Base-by-base conservation (phyloP, 2,113 vertebrate species). In the Sula dactylatra region DNA sequence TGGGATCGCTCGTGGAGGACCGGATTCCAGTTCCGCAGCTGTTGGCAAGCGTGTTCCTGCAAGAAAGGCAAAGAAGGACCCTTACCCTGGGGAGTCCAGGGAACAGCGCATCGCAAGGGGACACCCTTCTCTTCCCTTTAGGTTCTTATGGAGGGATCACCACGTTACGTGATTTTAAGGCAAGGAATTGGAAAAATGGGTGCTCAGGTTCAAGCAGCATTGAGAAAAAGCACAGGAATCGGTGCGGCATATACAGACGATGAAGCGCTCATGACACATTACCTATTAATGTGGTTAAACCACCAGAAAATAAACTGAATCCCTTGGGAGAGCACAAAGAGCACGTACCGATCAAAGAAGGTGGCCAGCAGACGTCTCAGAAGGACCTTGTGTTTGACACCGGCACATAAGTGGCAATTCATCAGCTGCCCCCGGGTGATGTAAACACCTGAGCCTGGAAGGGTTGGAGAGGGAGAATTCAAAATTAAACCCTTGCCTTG, bases 361-460 rank as follows among this genome's bases (percentile, higher is more conserved):
- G 99, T 99, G 54, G 99, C 99, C 64, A 99, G 98, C 9, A 99
- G 99, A 21, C 99, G 98, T 10, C 99, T 97, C 54, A 99, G 98
- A 47, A 99, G 97, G 21, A 99, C 99, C 97, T 99, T 99, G 97
- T 99, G 99, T 96, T 99, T 99, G 97, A 99, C 99, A 12, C 99
- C 99, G 0, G 99, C 99, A 9, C 99, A 99, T 5, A 99, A 98
- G 97, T 99, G 99, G 90, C 99, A 99, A 97, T 99, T 99, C 99
- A 99, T 99, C 97, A 99, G 99, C 98, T 99, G 99, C 25, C 99
- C 99, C 7, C 99, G 98, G 0, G 99, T 99, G 98, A 99, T 99
- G 92, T 99, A 99, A 93, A 99, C 99, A 7, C 99, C 99, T 24
- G 99, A 99, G 85, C 99, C 99, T 99, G 97, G 10, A 65, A 82